Evolutionary conservation across 2,888 invertebrate species (phyloP).

Genomic region (Drosophila fulvimacula): DNA sequence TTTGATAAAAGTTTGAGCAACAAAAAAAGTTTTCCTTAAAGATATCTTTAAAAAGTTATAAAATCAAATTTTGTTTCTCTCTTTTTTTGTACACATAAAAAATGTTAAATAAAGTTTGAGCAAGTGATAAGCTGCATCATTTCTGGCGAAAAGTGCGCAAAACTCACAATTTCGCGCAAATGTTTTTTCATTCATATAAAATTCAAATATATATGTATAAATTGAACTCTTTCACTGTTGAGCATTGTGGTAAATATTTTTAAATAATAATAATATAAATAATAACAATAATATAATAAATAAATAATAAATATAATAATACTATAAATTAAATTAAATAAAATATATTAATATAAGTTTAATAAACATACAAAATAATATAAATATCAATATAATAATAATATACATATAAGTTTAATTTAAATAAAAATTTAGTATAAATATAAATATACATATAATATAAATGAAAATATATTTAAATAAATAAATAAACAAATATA

Average conservation of each 20-base stretch:
- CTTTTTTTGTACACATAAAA: slow-evolving; percentile 23
- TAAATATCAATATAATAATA: no score
- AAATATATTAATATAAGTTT: no score
- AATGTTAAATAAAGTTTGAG: slow-evolving; percentile 39
- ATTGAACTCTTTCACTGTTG: not conserved
- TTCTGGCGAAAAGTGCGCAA: slow-evolving; percentile 12
- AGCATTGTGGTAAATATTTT: not conserved
- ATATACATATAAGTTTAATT: no score
- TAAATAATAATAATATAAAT: not conserved
- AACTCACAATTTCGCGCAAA: not conserved
- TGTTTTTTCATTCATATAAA: not conserved
- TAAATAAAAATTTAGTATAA: no score
- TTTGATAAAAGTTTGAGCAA: slow-evolving; percentile 49
- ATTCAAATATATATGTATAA: not conserved
- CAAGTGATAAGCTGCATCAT: slow-evolving; percentile 23
- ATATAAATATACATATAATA: no score
- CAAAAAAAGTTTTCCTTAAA: slow-evolving; percentile 6
- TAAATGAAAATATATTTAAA: not conserved
- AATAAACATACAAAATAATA: not conserved
- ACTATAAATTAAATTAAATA: no score
- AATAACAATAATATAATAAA: no score
- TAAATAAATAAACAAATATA: no score
- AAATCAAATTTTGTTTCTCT: slow-evolving; percentile 46
- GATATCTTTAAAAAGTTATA: slow-evolving; percentile 48
- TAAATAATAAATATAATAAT: no score